Conservation (phyloP, 1,140 invertebrate species). For the Eufriesea mexicana region DNA sequence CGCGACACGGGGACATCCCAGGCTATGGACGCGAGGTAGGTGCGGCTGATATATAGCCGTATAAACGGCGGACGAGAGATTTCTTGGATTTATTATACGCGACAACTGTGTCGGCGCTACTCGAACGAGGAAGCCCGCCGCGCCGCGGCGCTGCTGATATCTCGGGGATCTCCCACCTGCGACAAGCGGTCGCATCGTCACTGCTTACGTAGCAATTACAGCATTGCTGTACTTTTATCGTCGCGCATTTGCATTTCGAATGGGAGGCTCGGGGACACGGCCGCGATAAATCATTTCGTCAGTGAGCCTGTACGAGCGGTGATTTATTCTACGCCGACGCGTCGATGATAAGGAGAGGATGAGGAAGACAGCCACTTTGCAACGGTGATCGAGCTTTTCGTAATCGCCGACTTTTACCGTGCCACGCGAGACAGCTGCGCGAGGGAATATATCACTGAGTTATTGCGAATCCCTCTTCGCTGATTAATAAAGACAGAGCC, state of each 20-base stretch:
- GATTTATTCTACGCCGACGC: neutral
- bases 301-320: neutral
- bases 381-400: neutral
- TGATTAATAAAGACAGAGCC: neutral
- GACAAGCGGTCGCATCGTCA: slow-evolving; percentile 7
- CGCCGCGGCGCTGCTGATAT: neutral
- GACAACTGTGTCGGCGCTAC: slow-evolving; percentile 33
- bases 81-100: slow-evolving; percentile 34
- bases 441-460: no score
- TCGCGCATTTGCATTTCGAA: slow-evolving; percentile 30
- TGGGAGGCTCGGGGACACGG: neutral
- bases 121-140: slow-evolving; percentile 6
- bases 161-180: slow-evolving; percentile 21
- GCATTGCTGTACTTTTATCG: slow-evolving; percentile 14
- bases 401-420: neutral
- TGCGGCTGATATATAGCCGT: slow-evolving; percentile 5
- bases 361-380: neutral
- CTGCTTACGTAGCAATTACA: slow-evolving; percentile 45
- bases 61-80: slow-evolving; percentile 25
- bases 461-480: neutral
- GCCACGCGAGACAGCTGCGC: no score
- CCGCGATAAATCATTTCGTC: slow-evolving; percentile 43
- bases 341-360: neutral
- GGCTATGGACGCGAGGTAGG: neutral
- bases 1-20: neutral